Percentiles rank a stretch among this genome's conserved stretches.
These are phyloP conservation scores for Trichomalopsis sarcophagae DNA, from an alignment of 1,140 invertebrate genomes.

Conservation along the genomic window DNA sequence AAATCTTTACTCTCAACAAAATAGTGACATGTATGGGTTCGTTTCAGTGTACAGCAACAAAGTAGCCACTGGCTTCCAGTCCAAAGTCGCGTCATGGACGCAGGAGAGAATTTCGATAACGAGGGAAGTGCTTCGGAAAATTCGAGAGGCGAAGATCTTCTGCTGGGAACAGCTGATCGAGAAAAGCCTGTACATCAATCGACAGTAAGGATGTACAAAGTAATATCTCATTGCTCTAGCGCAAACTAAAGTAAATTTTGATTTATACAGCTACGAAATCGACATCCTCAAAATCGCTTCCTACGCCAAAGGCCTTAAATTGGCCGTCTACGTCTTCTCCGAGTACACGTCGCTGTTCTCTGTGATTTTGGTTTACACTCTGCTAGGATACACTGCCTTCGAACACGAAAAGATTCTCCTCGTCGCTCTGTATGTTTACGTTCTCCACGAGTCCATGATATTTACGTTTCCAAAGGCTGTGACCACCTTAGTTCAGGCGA, in stretches of 20 bases:
- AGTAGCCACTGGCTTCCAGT: neutral
- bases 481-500: neutral
- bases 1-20: neutral
- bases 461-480: neutral
- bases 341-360: neutral
- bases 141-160: neutral
- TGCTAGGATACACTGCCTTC: neutral
- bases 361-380: neutral
- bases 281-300: neutral
- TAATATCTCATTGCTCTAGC: neutral
- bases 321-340: neutral
- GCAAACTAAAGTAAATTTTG: neutral
- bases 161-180: neutral
- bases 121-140: neutral
- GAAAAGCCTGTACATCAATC: neutral
- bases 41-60: neutral
- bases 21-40: neutral
- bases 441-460: neutral
- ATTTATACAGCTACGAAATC: neutral
- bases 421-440: neutral
- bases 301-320: neutral
- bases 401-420: neutral
- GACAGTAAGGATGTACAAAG: neutral
- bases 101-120: neutral
- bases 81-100: neutral